phyloP scores from a whole-genome alignment of 2,888 invertebrate species.

The Bruchidius siliquastri region DNA sequence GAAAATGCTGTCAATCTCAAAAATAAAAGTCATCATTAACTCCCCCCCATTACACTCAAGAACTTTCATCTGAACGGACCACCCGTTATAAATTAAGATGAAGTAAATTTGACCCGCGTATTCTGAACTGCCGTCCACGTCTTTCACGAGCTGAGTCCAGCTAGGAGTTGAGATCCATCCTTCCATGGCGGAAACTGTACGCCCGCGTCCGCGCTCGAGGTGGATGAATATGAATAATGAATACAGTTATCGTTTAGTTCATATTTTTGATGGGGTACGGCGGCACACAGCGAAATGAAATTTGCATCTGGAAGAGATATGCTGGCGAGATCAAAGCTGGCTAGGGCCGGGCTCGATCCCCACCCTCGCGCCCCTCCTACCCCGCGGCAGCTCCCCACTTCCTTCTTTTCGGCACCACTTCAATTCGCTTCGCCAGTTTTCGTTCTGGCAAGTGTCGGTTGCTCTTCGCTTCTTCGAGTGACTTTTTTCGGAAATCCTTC shows the following conservation, averaged over 20 bases:
- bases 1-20: no score
- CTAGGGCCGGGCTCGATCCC: slow-evolving; percentile 31
- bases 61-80: no score
- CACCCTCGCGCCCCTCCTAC: slow-evolving; percentile 24
- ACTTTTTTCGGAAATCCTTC: neutral
- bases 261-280: slow-evolving; percentile 55
- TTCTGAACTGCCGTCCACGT: no score
- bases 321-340: slow-evolving; percentile 48
- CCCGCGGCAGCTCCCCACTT: slow-evolving; percentile 21
- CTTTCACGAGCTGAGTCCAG: no score
- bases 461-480: slow-evolving; percentile 9
- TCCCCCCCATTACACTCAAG: no score
- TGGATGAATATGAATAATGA: slow-evolving; percentile 62
- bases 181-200: neutral
- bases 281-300: slow-evolving; percentile 47
- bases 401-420: slow-evolving; percentile 26
- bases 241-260: slow-evolving; percentile 60
- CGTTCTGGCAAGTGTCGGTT: slow-evolving; percentile 17
- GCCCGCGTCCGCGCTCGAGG: slow-evolving; percentile 40
- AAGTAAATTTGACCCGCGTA: no score
- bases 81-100: no score
- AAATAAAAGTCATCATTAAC: no score
- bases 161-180: neutral
- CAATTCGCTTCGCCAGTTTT: neutral
- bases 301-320: slow-evolving; percentile 53